Percentiles rank a stretch among this genome's conserved stretches.
These are phyloP conservation scores for Pheosia gnoma DNA, from an alignment of 2,888 invertebrate species.

Conservation along the genomic window DNA sequence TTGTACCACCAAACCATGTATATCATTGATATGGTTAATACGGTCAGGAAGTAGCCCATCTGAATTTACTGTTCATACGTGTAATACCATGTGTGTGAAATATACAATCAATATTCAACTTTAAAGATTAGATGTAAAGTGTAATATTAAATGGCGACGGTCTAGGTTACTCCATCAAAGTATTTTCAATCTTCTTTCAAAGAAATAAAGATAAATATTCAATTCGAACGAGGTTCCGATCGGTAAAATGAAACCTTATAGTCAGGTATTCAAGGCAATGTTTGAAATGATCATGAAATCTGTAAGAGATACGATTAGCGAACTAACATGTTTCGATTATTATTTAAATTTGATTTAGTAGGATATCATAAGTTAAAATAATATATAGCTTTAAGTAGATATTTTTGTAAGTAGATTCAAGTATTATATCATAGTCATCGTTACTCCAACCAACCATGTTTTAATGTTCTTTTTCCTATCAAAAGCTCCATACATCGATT, in stretches of 20 bases:
- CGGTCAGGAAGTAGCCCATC: slow-evolving; percentile 40
- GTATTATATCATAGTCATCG: too few relatives aligned
- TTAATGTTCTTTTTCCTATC: too few relatives aligned
- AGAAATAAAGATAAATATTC: slow-evolving; percentile 43
- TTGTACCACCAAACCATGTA: slow-evolving; percentile 59
- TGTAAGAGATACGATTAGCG: slow-evolving; percentile 25
- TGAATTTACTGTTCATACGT: slow-evolving; percentile 63
- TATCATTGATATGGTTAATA: slow-evolving; percentile 64
- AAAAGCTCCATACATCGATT: too few relatives aligned
- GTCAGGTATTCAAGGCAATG: slow-evolving; percentile 42
- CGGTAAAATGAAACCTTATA: slow-evolving; percentile 38
- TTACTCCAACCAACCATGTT: too few relatives aligned
- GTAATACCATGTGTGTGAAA: slow-evolving; percentile 18
- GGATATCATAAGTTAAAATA: too few relatives aligned
- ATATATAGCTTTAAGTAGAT: too few relatives aligned
- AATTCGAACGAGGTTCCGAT: slow-evolving; percentile 22
- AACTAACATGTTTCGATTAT: slow-evolving; percentile 23
- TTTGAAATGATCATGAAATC: slow-evolving; percentile 46
- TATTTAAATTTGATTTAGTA: slow-evolving; percentile 11
- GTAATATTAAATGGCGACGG: neutral
- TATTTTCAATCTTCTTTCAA: slow-evolving; percentile 41
- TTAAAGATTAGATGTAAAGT: neutral
- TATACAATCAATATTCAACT: slow-evolving; percentile 9
- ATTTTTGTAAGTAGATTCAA: too few relatives aligned
- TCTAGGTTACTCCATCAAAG: slow-evolving; percentile 16